Base-by-base conservation (phyloP, 2,888 invertebrate species). In the Zygaena filipendulae region DNA sequence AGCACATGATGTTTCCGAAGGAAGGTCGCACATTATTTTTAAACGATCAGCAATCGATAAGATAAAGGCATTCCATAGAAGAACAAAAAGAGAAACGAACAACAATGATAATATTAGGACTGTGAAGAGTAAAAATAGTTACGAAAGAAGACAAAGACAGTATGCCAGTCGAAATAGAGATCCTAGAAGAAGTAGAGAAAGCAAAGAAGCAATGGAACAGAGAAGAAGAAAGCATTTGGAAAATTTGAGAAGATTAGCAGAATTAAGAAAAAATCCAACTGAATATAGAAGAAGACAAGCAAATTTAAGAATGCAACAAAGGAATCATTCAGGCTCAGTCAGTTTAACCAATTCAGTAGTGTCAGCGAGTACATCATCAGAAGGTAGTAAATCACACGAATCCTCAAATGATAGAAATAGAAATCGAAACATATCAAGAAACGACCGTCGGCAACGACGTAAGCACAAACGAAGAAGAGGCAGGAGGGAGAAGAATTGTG, bases 1-100 rank as follows among this genome's bases (percentile, higher is more conserved):
- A 59, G 42, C 61, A 27, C 48, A 49, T 36, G 64, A 61, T 43
- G 55, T 39, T 33, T 61, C 49, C 22, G 51, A 59, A 37, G 62
- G 60, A 28, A 85, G 87, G 59, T 83, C 85, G 32, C 88, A 89
- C 53, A 80, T 88, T 23, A 79, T 89, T 32, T 89, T 84, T 49
- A 87, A 84, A 59, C 75, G 87, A 54, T 85, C 87, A 23, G 85
- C 87, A 8, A 82, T 86, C n/a, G 67, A 72, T 37, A 72, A 75
- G 57, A 55, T 69, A 20, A 46, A 62, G 42, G 69, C 74, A 21
- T 62, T 58, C 45, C 62, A 72, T 39, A 66, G 72, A 58, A 45
- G 46, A 25, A 7, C 16, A 16, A 71, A 74, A 35, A 58, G 74
- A 52, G 59, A 57, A 39, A 43, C 58, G 26, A 45, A 58, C 26